Base-by-base conservation (phyloP, 2,113 vertebrate species). In the Fregata magnificens region DNA sequence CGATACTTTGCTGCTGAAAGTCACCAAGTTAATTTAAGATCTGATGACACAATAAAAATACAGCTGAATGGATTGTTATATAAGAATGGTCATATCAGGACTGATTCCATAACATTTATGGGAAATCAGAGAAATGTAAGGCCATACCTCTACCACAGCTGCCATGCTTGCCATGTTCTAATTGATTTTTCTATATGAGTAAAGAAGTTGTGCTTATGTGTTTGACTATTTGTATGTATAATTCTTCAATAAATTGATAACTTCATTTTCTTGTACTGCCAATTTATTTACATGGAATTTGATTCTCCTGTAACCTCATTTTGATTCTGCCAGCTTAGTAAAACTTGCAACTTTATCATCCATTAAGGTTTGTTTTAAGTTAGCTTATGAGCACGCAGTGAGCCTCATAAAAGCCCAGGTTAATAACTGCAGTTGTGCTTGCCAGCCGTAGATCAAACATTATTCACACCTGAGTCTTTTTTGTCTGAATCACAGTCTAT, bases 1-100 rank as follows among this genome's bases (percentile, higher is more conserved):
- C 49, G 69, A 16, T 32, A 65, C 52, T 82, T 24, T 58, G 69
- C 52, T 72, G 38, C 73, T 91, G 81, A 93, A 93, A 94, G 78
- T 93, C 90, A 94, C 59, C 18, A 83, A 90, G 74, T 92, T 95
- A 80, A 93, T 93, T 93, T 88, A 92, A 90, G 74, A 83, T 58
- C 71, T 66, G 88, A 91, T 86, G 82, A 73, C 73, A 63, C 70
- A 66, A 78, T 70, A 81, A 92, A 93, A 97, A 83, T 36, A 73
- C 24, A 73, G 53, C 32, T 93, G 74, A 93, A 90, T 34, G 26
- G 49, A 73, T 50, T 86, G 13, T 83, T 93, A 32, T n/a, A 7
- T 58, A 90, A 88, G 66, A 90, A 61, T 1, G 29, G 32, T 70
- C 45, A 32, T 65, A 85, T 26, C 31, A 47, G 40, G 38, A 53